Conservation (phyloP, 2,797 vertebrate genomes). For the Threskiornis aethiopicus region DNA sequence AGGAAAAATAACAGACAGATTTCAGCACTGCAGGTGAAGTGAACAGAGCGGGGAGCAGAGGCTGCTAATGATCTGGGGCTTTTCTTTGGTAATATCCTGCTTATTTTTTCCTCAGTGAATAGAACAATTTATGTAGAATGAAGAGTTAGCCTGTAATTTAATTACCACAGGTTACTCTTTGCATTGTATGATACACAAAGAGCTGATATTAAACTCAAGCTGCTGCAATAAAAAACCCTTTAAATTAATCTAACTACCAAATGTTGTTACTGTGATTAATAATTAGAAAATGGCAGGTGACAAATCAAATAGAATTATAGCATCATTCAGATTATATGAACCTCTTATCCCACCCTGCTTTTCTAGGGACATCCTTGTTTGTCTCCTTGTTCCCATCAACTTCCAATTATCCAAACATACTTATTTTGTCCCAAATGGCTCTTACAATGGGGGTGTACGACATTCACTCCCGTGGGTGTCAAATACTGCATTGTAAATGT, state of each 20-base stretch:
- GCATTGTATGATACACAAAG: background rate
- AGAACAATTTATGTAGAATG: background rate
- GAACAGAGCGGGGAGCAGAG: background rate
- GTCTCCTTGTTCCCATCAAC: background rate
- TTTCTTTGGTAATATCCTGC: background rate
- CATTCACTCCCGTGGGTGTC: background rate
- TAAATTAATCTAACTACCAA: slow-evolving; percentile 6
- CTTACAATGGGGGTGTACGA: background rate
- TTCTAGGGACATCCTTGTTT: background rate
- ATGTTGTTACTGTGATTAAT: background rate
- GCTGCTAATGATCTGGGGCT: background rate
- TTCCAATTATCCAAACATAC: background rate
- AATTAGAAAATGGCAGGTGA: slow-evolving; percentile 20
- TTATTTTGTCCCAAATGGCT: background rate
- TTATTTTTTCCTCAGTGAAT: background rate
- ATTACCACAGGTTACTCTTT: slow-evolving; percentile 22
- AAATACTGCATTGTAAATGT: background rate
- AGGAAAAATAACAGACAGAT: background rate
- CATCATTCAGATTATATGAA: background rate
- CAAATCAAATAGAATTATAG: background rate
- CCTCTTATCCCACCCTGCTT: background rate
- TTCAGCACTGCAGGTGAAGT: background rate
- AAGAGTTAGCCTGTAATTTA: slow-evolving; percentile 22
- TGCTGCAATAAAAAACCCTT: slow-evolving; percentile 21
- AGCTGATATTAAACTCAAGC: slow-evolving; percentile 7